These are phyloP conservation scores for Allophyes oxyacanthae DNA, from an alignment of 2,888 invertebrate species.

Conservation along the genomic window DNA sequence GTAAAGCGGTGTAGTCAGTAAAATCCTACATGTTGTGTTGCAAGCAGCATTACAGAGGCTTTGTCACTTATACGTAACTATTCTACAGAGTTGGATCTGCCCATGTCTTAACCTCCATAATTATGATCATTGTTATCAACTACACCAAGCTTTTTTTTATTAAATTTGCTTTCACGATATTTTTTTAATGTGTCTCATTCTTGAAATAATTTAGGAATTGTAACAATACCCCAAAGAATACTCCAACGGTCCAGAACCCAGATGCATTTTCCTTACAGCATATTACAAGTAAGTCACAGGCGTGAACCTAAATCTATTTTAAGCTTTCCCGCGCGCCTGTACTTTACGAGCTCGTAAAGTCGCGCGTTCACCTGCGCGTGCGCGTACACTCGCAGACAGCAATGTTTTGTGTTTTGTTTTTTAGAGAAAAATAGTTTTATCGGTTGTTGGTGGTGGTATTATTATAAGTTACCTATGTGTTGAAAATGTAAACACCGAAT, in stretches of 20 bases:
- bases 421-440: conserved; percentile 1
- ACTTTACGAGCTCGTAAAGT: conserved; percentile 71
- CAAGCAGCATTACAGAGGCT: no score
- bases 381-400: conserved; percentile 53
- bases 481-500: no score
- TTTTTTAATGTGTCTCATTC: no score
- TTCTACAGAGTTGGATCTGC: no score
- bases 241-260: not conserved
- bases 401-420: conserved; percentile 15
- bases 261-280: conserved; percentile 36
- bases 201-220: no score
- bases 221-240: not conserved
- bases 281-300: conserved; percentile 54
- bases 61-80: no score
- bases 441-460: not conserved
- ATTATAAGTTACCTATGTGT: not conserved
- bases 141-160: no score
- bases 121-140: no score
- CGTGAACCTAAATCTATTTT: conserved; percentile 60
- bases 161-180: no score
- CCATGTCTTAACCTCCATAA: no score
- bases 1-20: no score
- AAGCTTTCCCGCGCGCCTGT: conserved; percentile 55
- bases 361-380: conserved; percentile 69
- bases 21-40: no score